Evolutionary conservation across 2,888 invertebrate genomes (phyloP).

Genomic region (Meganola albula): DNA sequence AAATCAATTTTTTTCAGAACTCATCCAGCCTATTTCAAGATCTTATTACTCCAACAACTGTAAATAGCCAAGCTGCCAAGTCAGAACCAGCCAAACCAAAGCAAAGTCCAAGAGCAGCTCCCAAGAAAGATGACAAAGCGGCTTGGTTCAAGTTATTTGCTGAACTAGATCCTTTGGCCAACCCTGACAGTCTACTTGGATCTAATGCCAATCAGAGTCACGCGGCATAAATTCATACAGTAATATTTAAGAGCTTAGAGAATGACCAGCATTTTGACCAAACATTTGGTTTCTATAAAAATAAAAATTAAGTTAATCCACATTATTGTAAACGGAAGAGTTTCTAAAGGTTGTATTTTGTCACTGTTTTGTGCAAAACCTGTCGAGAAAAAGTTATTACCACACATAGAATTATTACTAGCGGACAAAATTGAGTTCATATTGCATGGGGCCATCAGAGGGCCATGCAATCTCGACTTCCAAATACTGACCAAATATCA

Average conservation of each 20-base stretch:
- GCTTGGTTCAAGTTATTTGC: slow-evolving; percentile 95
- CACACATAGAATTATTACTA: too few relatives aligned
- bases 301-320: too few relatives aligned
- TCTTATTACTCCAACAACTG: slow-evolving; percentile 36
- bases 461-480: too few relatives aligned
- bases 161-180: slow-evolving; percentile 93
- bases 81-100: slow-evolving; percentile 29
- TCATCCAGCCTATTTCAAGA: slow-evolving; percentile 39
- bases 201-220: slow-evolving; percentile 68
- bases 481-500: too few relatives aligned
- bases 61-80: slow-evolving; percentile 27
- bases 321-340: too few relatives aligned
- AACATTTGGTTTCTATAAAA: too few relatives aligned
- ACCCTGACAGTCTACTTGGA: slow-evolving; percentile 82
- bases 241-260: slow-evolving; percentile 9
- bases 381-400: too few relatives aligned
- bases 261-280: too few relatives aligned
- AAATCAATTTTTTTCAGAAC: slow-evolving; percentile 50
- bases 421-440: too few relatives aligned
- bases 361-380: too few relatives aligned
- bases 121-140: slow-evolving; percentile 75
- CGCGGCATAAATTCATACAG: slow-evolving; percentile 51
- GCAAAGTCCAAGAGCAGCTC: slow-evolving; percentile 31
- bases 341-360: too few relatives aligned
- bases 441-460: too few relatives aligned